phyloP scores from a whole-genome alignment of 2,888 invertebrate genomes.

The Pheosia gnoma region DNA sequence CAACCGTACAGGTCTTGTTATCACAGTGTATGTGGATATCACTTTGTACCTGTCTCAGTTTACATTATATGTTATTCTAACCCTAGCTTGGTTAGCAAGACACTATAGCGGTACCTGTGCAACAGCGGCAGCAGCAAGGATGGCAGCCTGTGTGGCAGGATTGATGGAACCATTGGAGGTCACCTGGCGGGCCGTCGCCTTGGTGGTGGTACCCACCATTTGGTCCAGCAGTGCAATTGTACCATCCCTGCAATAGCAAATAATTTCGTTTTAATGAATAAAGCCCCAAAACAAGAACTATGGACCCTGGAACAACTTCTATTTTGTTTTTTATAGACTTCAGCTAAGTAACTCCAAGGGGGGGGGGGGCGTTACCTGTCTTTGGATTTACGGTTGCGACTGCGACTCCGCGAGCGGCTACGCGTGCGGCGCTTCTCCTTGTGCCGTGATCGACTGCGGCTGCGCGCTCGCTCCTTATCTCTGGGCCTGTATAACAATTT shows the following conservation, averaged over 20 bases:
- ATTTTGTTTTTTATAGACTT: no score
- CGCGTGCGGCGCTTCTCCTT: conserved; percentile 62
- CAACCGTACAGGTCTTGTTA: no score
- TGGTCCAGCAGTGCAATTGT: conserved; percentile 79
- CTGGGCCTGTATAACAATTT: neutral
- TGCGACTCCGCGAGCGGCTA: conserved; percentile 63
- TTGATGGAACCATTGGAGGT: conserved; percentile 66
- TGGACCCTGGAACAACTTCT: no score
- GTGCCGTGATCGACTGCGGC: conserved; percentile 58
- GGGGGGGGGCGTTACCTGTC: conserved; percentile 57
- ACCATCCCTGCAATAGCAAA: conserved; percentile 64
- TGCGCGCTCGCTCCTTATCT: conserved; percentile 45
- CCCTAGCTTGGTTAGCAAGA: no score
- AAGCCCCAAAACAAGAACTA: no score
- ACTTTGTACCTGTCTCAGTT: no score
- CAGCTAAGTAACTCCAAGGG: no score
- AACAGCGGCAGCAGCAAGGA: conserved; percentile 84
- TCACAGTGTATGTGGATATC: no score
- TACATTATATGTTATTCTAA: no score
- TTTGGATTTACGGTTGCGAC: conserved; percentile 75
- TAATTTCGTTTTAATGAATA: neutral
- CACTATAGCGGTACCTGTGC: conserved; percentile 66
- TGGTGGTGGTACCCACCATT: conserved; percentile 82
- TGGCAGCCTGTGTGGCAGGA: conserved; percentile 82
- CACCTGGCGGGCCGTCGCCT: conserved; percentile 70